A percentile compares a stretch with the other conserved stretches of the same genome.
Evolutionary conservation across 2,113 vertebrate species (phyloP).

Genomic region (Oriolus oriolus): DNA sequence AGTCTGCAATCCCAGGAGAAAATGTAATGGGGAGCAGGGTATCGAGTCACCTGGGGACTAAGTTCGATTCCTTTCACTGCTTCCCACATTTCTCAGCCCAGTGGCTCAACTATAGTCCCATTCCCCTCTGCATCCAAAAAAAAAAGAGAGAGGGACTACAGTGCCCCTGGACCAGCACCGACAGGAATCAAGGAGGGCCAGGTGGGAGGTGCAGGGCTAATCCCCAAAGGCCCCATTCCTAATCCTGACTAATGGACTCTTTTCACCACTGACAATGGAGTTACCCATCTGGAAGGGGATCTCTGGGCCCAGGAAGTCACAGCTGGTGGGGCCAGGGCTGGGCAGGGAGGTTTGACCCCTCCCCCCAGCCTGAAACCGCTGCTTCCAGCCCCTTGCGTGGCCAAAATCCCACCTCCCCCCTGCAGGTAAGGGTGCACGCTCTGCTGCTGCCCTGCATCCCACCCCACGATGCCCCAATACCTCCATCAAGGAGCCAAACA

Average conservation of each 20-base stretch:
- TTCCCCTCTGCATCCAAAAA: background rate
- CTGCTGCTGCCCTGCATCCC: background rate
- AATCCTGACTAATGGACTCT: conserved; percentile 53
- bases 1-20: background rate
- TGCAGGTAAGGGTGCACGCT: rapidly evolving
- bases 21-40: background rate
- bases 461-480: rapidly evolving
- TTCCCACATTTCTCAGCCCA: background rate
- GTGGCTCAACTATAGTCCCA: rapidly evolving
- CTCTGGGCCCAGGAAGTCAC: background rate
- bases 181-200: background rate
- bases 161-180: background rate
- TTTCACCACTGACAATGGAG: conserved; percentile 23
- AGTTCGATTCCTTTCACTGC: background rate
- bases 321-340: background rate
- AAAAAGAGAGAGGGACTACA: rapidly evolving
- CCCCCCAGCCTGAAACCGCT: background rate
- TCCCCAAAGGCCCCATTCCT: too few relatives aligned
- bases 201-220: too few relatives aligned
- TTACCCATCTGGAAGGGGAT: conserved; percentile 46
- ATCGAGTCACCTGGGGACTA: background rate
- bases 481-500: rapidly evolving
- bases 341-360: background rate
- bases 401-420: background rate
- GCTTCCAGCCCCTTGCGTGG: background rate